These are phyloP conservation scores for Deroplatys truncata DNA, from an alignment of 2,888 invertebrate genomes.

Conservation along the genomic window DNA sequence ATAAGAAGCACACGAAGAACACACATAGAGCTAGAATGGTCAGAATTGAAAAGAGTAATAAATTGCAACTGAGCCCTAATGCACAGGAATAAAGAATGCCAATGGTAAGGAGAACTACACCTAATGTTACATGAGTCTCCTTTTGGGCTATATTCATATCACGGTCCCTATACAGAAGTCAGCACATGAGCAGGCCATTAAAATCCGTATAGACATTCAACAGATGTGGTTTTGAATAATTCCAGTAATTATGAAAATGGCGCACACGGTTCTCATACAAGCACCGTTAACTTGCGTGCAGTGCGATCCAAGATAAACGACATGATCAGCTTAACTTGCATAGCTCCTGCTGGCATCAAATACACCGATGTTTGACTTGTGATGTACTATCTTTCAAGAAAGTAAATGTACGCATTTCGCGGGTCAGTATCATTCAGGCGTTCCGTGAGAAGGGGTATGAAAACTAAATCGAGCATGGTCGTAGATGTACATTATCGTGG, in stretches of 20 bases:
- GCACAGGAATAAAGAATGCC: conserved; percentile 77
- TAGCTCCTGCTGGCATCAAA: conserved; percentile 68
- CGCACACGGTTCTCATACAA: conserved; percentile 64
- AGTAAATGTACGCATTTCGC: too few species aligned
- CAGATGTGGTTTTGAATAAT: conserved; percentile 23
- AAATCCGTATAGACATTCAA: conserved; percentile 46
- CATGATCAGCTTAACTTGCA: conserved; percentile 66
- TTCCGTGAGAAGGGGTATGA: too few species aligned
- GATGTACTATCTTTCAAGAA: neutral
- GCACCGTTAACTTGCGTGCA: too few species aligned
- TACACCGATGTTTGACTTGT: conserved; percentile 63
- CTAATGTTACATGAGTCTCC: conserved; percentile 75
- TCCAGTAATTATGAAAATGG: conserved; percentile 68
- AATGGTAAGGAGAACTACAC: conserved; percentile 79
- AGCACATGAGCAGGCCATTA: conserved; percentile 71
- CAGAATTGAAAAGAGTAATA: conserved; percentile 60
- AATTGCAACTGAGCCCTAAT: conserved; percentile 57
- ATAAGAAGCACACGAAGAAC: too few species aligned
- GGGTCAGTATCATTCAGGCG: too few species aligned
- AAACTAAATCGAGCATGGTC: too few species aligned
- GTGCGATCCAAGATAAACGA: conserved; percentile 57
- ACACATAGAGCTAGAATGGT: conserved; percentile 63
- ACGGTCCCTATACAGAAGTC: conserved; percentile 80
- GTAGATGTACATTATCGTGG: too few species aligned
- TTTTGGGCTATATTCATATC: conserved; percentile 80